Base-by-base conservation (phyloP, 2,888 invertebrate species). In the Neuroscelio doddi region DNA sequence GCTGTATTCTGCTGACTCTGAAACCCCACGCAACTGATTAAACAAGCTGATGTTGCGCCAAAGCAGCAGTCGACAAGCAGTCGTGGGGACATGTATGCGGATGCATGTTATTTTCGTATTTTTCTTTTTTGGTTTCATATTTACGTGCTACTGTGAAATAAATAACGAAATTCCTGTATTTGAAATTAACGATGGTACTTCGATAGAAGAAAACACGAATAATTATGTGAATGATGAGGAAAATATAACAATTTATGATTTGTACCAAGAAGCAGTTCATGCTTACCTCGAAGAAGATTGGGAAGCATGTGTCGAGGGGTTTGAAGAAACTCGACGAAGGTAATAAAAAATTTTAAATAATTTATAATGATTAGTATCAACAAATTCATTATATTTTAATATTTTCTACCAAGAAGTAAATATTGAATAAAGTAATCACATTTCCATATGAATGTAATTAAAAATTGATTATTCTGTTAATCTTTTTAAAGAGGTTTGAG, bases 201-300 rank as follows among this genome's bases (percentile, higher is more conserved):
- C 38, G 8, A 27, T n/a, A 4, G 16, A 26, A 26, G 41, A 56
- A 5, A 24, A 2, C 1, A 24, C 24, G 7, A 7, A 41, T 17
- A 41, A 26, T 26, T 7, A 24, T 2, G 3, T 41, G 1, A 10
- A 12, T 41, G 10, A 12, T 2, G 14, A 16, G 21, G 24, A 41
- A n/a, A 32, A 52, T 17, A 24, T 44, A 1, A 73, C 74, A 2
- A 58, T 82, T 12, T 65, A 68, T 16, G 68, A 80, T 24, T 52
- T 71, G 12, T 82, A 70, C 39, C 55, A 75, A 2, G 70, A 73
- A 45, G 92, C 90, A 49, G 86, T 90, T 5, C 86, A 88, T 62
- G 90, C 92, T 5, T 93, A 93, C 82, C 84, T 89, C 46, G 88
- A 89, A 21, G 90, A 92, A 74, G 86, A 90, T 77, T 94, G 91